Conservation (phyloP, 53 echinoderm and acorn worm genomes). For the Hippasteria phrygiana region DNA sequence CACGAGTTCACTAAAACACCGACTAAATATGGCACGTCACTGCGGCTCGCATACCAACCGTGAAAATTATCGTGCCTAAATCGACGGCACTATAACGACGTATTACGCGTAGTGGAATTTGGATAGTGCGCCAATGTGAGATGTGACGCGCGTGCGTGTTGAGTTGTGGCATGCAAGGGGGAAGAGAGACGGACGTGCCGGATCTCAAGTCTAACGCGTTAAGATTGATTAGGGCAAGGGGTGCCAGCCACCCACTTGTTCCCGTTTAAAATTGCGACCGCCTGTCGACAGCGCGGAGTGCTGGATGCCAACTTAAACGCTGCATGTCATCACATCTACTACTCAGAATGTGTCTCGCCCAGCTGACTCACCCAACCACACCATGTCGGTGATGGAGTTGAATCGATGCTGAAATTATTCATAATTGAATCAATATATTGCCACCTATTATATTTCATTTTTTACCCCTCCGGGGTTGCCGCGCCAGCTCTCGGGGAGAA, state of each 20-base stretch:
- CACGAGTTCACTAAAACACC: conserved; percentile 2
- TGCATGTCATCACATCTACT: background rate
- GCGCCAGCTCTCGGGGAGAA: background rate
- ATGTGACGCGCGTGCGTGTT: conserved; percentile 55
- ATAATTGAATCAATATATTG: conserved; percentile 61
- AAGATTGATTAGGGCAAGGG: conserved; percentile 4
- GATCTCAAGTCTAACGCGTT: conserved; percentile 4
- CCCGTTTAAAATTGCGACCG: conserved; percentile 29
- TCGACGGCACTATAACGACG: background rate
- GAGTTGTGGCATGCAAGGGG: background rate
- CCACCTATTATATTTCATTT: conserved; percentile 43
- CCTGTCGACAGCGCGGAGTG: conserved; percentile 20
- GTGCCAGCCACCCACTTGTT: conserved; percentile 25
- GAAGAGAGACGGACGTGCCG: conserved; percentile 2
- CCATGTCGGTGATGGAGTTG: conserved; percentile 58
- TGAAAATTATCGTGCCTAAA: conserved; percentile 22
- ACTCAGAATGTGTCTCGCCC: background rate
- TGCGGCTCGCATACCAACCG: background rate
- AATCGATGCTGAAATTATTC: conserved; percentile 73
- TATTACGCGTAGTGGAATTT: background rate
- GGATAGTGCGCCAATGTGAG: background rate
- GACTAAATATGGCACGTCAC: conserved; percentile 3
- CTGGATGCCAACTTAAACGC: conserved; percentile 8
- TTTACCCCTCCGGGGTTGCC: background rate
- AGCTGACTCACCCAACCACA: conserved; percentile 13